Base-by-base conservation (phyloP, 1,140 invertebrate genomes). In the Anoplophora glabripennis region DNA sequence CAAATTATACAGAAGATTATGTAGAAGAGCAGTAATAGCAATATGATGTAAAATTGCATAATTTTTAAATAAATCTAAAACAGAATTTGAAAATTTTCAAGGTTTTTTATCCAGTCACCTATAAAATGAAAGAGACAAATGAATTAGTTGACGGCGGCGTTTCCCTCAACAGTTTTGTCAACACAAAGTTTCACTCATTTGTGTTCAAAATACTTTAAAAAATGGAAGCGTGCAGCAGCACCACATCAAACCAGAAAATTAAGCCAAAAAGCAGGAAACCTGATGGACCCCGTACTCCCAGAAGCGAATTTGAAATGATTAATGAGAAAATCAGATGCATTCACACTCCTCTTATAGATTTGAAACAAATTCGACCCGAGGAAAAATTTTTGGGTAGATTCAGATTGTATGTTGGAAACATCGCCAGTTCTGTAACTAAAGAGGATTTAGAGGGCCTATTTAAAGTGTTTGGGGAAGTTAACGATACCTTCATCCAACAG, bases 401-500 rank as follows among this genome's bases (percentile, higher is more conserved):
- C 76, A 83, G 95, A 60, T 78, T 98, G 21, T 98, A 97, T 75
- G 87, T 98, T 69, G 94, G 94, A 36, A 97, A 97, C 78, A 77
- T 98, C 1, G 86, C 91, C 1, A 85, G 83, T 61, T 92, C 96
- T 71, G 84, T 91, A 0, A 86, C 84, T 7, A 93, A 96, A 77
- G 87, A 92, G 57, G 92, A 97, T 68, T 83, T 97, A 15, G 84
- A 86, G 61, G 84, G 86, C 57, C 75, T 97, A 73, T 94, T 96
- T 69, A 77, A 80, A 33, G 80, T 84, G 14, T 94, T 82, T 78
- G 94, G 94, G 38, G 91, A 95, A 78, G 84, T 89, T 48, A 85
- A 88, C n/a, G 96, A 99, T 77, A 76, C 93, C 7, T 99, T 96
- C 75, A 80, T 97, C 0, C 96, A 96, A 76, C 87, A 90, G 61